Evolutionary conservation across 2,888 invertebrate genomes (phyloP).

Genomic region (Ophraella communa): DNA sequence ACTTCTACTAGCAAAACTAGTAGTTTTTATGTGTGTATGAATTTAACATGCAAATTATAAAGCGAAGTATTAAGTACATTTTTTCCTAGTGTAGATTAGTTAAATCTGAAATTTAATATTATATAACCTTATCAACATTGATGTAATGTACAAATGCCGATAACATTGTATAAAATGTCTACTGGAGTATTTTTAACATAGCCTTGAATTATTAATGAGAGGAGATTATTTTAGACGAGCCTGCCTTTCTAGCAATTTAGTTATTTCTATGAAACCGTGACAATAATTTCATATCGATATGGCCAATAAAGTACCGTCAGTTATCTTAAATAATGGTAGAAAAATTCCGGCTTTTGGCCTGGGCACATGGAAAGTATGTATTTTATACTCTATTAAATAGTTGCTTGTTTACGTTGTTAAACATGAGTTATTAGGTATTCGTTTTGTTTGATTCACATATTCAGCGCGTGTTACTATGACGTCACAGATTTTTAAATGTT

Average conservation of each 20-base stretch:
- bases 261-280: neutral
- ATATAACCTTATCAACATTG: neutral
- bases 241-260: neutral
- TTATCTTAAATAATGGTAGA: constrained; percentile 59
- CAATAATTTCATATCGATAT: constrained; percentile 15
- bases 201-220: neutral
- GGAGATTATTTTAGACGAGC: neutral
- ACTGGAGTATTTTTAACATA: constrained; percentile 2
- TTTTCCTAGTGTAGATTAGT: neutral
- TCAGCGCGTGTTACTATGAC: neutral
- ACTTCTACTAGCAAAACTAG: no score
- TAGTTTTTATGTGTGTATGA: no score
- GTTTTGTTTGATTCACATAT: neutral
- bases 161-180: neutral
- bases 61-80: no score
- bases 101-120: neutral
- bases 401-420: neutral
- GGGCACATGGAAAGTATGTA: constrained; percentile 50
- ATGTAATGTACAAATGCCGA: neutral
- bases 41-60: no score
- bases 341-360: constrained; percentile 62
- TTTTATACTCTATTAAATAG: neutral
- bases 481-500: neutral
- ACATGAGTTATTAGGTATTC: no score
- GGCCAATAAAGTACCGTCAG: constrained; percentile 50